A percentile compares a stretch with the other conserved stretches of the same genome.
Evolutionary conservation across 64 coral and sea anemone genomes (phyloP).

Genomic region (Dendronephthya gigantea): DNA sequence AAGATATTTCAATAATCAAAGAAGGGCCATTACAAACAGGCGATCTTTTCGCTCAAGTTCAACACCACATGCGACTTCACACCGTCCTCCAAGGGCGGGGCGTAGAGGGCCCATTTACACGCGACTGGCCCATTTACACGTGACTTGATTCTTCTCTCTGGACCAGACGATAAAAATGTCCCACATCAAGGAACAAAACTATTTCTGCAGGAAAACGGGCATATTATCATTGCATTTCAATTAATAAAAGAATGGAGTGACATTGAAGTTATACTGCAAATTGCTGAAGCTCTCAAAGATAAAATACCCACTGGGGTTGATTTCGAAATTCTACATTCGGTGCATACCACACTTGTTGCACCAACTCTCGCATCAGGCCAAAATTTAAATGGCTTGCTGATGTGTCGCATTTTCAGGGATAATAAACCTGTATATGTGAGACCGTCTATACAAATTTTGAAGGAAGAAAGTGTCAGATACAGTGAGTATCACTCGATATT

Average conservation of each 20-base stretch:
- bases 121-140: background rate
- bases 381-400: background rate
- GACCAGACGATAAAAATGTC: background rate
- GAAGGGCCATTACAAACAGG: background rate
- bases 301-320: background rate
- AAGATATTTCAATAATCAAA: background rate
- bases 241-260: constrained; percentile 24
- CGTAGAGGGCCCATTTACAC: too few species aligned
- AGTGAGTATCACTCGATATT: background rate
- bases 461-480: background rate
- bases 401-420: background rate
- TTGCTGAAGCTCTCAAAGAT: constrained; percentile 2
- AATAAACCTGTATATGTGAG: constrained; percentile 5
- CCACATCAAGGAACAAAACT: background rate
- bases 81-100: background rate
- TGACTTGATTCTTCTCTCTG: background rate
- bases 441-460: background rate
- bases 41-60: background rate
- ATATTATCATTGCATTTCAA: constrained; percentile 6
- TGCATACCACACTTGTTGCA: constrained; percentile 4
- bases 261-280: background rate
- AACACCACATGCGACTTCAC: background rate
- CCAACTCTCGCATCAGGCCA: background rate
- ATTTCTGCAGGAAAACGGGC: constrained; percentile 10
- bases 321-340: constrained; percentile 8